phyloP scores from a whole-genome alignment of 2,888 invertebrate genomes.

The Lampropteryx suffumata region DNA sequence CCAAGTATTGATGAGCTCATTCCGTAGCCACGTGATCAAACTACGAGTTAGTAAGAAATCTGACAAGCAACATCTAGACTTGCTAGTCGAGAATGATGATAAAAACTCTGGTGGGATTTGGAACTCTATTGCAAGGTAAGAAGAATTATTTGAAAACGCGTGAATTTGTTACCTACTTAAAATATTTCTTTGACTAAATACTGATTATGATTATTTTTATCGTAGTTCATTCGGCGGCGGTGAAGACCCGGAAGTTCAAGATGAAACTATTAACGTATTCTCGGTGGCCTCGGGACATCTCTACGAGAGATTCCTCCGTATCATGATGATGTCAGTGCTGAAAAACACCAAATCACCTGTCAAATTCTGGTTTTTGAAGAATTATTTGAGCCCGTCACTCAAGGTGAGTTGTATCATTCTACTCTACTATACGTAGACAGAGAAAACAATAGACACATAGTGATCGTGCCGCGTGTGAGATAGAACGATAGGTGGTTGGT shows the following conservation, averaged over 20 bases:
- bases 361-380: slow-evolving; percentile 99
- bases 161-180: too few species aligned
- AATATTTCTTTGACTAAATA: too few species aligned
- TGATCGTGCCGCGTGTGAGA: too few species aligned
- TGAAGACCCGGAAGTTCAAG: slow-evolving; percentile 84
- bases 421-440: too few species aligned
- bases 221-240: slow-evolving; percentile 82
- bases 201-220: neutral
- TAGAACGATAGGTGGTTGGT: too few species aligned
- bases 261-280: slow-evolving; percentile 97
- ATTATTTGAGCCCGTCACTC: slow-evolving; percentile 98
- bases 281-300: slow-evolving; percentile 99
- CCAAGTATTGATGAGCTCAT: slow-evolving; percentile 90
- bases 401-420: slow-evolving; percentile 86
- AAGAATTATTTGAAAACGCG: neutral
- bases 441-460: too few species aligned
- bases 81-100: slow-evolving; percentile 91
- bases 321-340: slow-evolving; percentile 99
- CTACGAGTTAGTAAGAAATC: slow-evolving; percentile 95
- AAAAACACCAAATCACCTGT: slow-evolving; percentile 98
- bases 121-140: slow-evolving; percentile 96
- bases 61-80: slow-evolving; percentile 92
- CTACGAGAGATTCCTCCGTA: slow-evolving; percentile 97
- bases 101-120: slow-evolving; percentile 89
- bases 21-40: slow-evolving; percentile 95